phyloP scores from a whole-genome alignment of 1,140 invertebrate species.

The Semibalanus balanoides region DNA sequence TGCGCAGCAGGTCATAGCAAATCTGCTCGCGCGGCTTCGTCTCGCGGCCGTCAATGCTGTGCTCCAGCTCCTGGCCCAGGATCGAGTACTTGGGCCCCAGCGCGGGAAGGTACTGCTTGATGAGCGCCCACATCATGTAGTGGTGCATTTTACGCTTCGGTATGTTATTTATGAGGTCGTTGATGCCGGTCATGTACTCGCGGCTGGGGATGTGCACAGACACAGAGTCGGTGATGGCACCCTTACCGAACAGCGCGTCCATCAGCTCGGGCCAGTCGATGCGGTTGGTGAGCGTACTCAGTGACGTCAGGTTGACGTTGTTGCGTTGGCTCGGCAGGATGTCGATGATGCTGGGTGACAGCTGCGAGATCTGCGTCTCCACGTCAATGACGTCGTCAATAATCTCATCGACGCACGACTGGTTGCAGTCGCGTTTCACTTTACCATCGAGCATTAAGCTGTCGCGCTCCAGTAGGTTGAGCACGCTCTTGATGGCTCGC shows the following conservation, averaged over 20 bases:
- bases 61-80: not conserved
- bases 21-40: not conserved
- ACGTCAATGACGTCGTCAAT: not conserved
- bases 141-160: not conserved
- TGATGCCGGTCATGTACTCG: not conserved
- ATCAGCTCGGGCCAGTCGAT: not conserved
- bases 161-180: not conserved
- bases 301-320: not conserved
- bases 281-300: not conserved
- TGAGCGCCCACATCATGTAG: conserved; percentile 1
- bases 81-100: not conserved
- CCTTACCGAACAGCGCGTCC: conserved; percentile 4
- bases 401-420: not conserved
- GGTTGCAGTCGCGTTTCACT: not conserved
- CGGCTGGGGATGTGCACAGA: not conserved
- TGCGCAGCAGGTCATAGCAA: not conserved
- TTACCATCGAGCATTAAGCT: not conserved
- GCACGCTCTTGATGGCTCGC: not conserved
- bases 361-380: not conserved
- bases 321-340: not conserved
- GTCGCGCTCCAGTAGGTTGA: not conserved
- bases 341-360: not conserved
- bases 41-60: conserved; percentile 1
- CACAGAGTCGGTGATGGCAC: not conserved
- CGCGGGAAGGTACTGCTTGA: not conserved